Conservation (phyloP, 2,888 invertebrate species). For the Acanthopleura granulata region DNA sequence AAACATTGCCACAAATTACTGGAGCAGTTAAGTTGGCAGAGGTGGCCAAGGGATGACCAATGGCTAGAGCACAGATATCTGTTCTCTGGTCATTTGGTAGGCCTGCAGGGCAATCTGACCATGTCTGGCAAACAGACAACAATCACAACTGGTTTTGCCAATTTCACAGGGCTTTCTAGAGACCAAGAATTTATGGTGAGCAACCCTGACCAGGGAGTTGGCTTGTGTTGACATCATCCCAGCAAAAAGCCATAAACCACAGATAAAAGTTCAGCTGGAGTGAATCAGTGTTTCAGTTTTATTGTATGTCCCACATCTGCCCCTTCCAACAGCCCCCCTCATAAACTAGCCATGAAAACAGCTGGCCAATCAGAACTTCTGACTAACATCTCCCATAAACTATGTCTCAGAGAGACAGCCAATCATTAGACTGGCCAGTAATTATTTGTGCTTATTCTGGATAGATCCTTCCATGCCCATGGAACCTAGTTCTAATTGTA, state of each 20-base stretch:
- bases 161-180: neutral
- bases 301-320: constrained; percentile 9
- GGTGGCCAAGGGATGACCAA: neutral
- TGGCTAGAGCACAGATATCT: neutral
- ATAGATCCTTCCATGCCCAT: neutral
- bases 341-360: constrained; percentile 10
- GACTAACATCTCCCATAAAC: neutral
- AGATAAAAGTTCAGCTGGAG: constrained; percentile 17
- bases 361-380: neutral
- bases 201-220: neutral
- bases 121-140: neutral
- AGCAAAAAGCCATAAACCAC: constrained; percentile 6
- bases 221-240: constrained; percentile 11
- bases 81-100: neutral
- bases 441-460: constrained; percentile 6
- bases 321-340: neutral
- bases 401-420: neutral
- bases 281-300: neutral
- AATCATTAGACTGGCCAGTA: neutral
- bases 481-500: neutral
- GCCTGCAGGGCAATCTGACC: neutral
- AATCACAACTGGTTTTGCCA: neutral
- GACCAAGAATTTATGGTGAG: constrained; percentile 1
- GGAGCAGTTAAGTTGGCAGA: neutral
- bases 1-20: neutral